Evolutionary conservation across 2,888 invertebrate species (phyloP), one percentile per base, ranked within the genome.

Genomic region (Automeris io): DNA sequence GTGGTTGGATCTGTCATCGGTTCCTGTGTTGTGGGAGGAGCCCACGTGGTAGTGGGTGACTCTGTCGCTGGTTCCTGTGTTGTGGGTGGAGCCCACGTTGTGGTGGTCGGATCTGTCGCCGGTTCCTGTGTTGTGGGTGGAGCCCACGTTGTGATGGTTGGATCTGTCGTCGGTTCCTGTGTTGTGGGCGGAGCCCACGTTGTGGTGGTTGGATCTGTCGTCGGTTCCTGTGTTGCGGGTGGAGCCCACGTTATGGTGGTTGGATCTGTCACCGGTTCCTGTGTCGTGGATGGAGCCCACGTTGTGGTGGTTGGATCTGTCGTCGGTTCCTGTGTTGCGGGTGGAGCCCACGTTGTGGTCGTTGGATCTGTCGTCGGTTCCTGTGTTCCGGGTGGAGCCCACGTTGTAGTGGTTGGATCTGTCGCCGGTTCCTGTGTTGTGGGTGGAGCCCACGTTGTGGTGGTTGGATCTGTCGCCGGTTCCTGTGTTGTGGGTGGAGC

Each of bases 81-180:
- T 6, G 31, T n/a, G 12, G 25, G 25, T 5, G 9, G 12, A 3
- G 11, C 33, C 2, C 16, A 16, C 7, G 31, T 31, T 8, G 18
- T 16, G 12, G 31, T 31, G 0, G 21, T 11, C 19, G 33, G 8
- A 0, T 33, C 5, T 8, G 33, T 33, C 6, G 33, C 21, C 4
- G 33, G 22, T 8, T 12, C 18, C 2, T 9, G 11, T 8, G 40
- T 42, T 2, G 38, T 39, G 22, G 40, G 13, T n/a, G 16, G 29
- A 1, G 41, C 40, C n/a, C n/a, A n/a, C n/a, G n/a, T n/a, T n/a
- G 45, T 35, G 2, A 37, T 46, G 4, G 45, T 31, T 1, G n/a
- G n/a, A 1, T 33, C 18, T 1, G 42, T 33, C 1, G 38, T 36
- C 1, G 34, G 9, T 8, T 4, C 25, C 6, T 35, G 18, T n/a